These are phyloP conservation scores for Therioaphis trifolii DNA, from an alignment of 2,888 invertebrate genomes.

Conservation along the genomic window DNA sequence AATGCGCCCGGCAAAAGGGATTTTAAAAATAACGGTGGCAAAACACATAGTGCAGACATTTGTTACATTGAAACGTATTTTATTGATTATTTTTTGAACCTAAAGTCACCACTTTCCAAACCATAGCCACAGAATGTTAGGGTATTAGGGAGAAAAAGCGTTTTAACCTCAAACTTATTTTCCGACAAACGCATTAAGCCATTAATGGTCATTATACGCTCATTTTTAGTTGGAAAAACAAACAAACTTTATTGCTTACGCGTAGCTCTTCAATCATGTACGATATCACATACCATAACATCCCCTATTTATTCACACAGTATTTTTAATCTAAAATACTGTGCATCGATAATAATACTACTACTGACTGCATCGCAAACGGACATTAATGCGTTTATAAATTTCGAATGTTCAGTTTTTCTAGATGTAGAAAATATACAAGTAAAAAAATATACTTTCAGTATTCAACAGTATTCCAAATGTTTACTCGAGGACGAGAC, in stretches of 20 bases:
- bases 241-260: neutral
- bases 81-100: conserved; percentile 1
- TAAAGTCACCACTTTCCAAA: neutral
- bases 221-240: neutral
- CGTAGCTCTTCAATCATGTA: no score
- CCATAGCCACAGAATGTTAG: neutral
- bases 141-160: neutral
- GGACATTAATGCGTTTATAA: no score
- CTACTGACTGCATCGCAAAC: no score
- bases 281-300: no score
- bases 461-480: no score
- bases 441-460: no score
- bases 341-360: no score
- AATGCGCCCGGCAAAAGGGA: conserved; percentile 2
- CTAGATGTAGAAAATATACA: no score
- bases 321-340: no score
- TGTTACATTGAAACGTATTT: neutral
- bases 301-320: no score
- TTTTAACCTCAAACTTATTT: conserved; percentile 4
- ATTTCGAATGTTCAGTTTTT: no score
- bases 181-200: neutral
- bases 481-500: no score
- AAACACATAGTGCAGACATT: neutral
- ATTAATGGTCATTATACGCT: conserved; percentile 1
- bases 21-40: neutral